Evolutionary conservation across 2,888 invertebrate species (phyloP).

Genomic region (Oscheius sp.): DNA sequence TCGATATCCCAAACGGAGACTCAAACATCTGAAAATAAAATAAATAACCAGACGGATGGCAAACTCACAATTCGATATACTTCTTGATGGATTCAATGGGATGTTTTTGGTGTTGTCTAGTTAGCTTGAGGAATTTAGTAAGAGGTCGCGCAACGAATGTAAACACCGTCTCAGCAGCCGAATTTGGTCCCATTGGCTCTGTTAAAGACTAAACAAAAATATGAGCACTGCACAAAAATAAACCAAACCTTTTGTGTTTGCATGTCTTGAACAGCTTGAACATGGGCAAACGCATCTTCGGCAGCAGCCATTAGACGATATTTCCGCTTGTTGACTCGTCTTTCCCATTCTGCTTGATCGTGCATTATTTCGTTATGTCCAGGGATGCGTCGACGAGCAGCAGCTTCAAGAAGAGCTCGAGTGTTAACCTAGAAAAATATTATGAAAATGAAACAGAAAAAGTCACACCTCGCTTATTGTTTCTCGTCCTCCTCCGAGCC

Average conservation of each 20-base stretch:
- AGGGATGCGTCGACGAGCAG: slow-evolving; percentile 87
- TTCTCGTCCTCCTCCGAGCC: slow-evolving; percentile 67
- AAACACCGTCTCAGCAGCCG: slow-evolving; percentile 96
- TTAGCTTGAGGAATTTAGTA: slow-evolving; percentile 93
- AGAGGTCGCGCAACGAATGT: slow-evolving; percentile 94
- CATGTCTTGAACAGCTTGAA: slow-evolving; percentile 74
- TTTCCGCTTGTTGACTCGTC: slow-evolving; percentile 63
- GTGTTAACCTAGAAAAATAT: slow-evolving; percentile 78
- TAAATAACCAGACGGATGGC: not conserved
- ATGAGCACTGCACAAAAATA: slow-evolving; percentile 1
- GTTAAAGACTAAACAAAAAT: slow-evolving; percentile 74
- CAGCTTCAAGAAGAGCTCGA: slow-evolving; percentile 81
- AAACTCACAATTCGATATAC: slow-evolving; percentile 54
- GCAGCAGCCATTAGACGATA: slow-evolving; percentile 91
- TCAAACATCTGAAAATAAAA: slow-evolving; percentile 81
- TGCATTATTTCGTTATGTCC: slow-evolving; percentile 89
- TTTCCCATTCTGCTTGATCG: slow-evolving; percentile 87
- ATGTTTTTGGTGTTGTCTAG: slow-evolving; percentile 93
- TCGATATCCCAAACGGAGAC: slow-evolving; percentile 91
- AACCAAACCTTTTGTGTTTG: slow-evolving; percentile 31
- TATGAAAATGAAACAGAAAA: not conserved
- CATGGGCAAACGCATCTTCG: slow-evolving; percentile 97
- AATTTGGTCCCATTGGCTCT: slow-evolving; percentile 89
- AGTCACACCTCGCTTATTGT: slow-evolving; percentile 50
- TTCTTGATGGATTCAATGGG: slow-evolving; percentile 82